Conservation (phyloP, 1,140 invertebrate genomes). For the Ceratosolen solmsi region DNA sequence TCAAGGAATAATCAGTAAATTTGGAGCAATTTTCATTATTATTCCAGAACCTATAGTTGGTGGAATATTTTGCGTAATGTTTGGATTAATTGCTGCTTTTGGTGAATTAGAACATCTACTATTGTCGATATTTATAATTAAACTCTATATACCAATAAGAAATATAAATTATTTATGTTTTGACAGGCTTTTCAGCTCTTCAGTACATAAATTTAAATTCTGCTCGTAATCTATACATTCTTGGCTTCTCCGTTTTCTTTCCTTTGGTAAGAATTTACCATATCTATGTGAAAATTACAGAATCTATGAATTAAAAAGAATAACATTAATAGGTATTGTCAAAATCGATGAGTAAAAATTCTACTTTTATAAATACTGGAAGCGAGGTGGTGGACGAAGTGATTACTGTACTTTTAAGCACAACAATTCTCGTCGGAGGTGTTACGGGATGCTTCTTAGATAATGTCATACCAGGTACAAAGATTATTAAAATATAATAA, state of each 20-base stretch:
- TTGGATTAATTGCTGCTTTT: constrained; percentile 89
- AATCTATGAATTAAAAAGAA: constrained; percentile 21
- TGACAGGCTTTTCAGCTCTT: constrained; percentile 82
- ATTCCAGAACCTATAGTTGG: constrained; percentile 93
- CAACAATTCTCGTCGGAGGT: constrained; percentile 89
- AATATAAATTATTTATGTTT: constrained; percentile 42
- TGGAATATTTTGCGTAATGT: constrained; percentile 90
- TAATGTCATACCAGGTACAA: constrained; percentile 87
- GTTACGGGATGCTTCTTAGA: constrained; percentile 86
- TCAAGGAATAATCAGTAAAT: constrained; percentile 86
- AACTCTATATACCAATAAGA: not conserved
- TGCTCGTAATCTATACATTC: constrained; percentile 87
- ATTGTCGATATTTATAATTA: not conserved
- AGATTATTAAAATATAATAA: not conserved
- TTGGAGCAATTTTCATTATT: constrained; percentile 89
- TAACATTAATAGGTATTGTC: constrained; percentile 76
- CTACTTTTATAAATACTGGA: constrained; percentile 81
- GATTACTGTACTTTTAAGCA: constrained; percentile 85
- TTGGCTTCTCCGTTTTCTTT: constrained; percentile 91
- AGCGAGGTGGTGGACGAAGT: constrained; percentile 82
- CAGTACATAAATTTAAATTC: constrained; percentile 89
- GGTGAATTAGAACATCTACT: constrained; percentile 69
- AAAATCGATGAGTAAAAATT: constrained; percentile 82
- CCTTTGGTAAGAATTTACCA: constrained; percentile 76
- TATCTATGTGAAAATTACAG: constrained; percentile 22